phyloP scores from a whole-genome alignment of 1,140 invertebrate genomes.

The Cydia fagiglandana region DNA sequence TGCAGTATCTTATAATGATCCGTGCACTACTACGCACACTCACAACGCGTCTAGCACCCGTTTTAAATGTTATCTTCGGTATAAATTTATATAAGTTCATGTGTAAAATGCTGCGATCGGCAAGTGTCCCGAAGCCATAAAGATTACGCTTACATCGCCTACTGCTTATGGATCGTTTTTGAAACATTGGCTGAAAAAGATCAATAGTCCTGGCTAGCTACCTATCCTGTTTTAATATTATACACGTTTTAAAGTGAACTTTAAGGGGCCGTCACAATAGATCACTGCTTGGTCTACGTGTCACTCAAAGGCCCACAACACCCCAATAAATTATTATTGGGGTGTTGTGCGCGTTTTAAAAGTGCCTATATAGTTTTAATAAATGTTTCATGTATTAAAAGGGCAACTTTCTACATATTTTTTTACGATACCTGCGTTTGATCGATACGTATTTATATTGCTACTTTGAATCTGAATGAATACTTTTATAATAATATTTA shows the following conservation, averaged over 20 bases:
- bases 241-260: background rate
- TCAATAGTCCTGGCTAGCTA: background rate
- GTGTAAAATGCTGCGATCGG: background rate
- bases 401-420: background rate
- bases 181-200: background rate
- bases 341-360: background rate
- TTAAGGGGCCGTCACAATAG: too few relatives aligned
- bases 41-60: too few relatives aligned
- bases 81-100: background rate
- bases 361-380: conserved; percentile 8
- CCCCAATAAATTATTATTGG: too few relatives aligned
- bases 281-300: too few relatives aligned
- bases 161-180: background rate
- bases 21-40: background rate
- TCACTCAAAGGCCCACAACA: too few relatives aligned
- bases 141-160: background rate
- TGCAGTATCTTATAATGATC: too few relatives aligned
- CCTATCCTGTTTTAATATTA: background rate
- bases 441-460: background rate
- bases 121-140: conserved; percentile 1
- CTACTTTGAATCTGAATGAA: background rate
- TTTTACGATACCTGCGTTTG: background rate
- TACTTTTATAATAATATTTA: conserved; percentile 2
- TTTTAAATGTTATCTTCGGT: too few relatives aligned
- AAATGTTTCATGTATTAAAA: background rate